These are phyloP conservation scores for Chaetops frenatus DNA, from an alignment of 2,113 vertebrate genomes.

Conservation along the genomic window DNA sequence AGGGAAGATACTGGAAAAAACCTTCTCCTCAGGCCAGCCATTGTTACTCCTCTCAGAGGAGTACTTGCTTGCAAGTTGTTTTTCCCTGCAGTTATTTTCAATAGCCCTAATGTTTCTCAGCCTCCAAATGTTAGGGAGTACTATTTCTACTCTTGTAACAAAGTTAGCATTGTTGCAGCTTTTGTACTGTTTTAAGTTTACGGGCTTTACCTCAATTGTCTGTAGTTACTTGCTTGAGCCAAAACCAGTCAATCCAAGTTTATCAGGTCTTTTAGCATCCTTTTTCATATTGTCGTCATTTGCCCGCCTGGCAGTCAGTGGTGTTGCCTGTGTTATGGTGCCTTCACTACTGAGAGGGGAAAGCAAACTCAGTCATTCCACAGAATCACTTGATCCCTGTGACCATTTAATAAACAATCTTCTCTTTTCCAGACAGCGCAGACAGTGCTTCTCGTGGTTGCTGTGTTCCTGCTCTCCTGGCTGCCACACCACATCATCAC, in stretches of 20 bases:
- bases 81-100: neutral
- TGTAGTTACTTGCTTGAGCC: neutral
- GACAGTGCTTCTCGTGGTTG: constrained; percentile 76
- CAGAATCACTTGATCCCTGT: neutral
- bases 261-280: neutral
- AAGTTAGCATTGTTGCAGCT: neutral
- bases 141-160: neutral
- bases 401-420: neutral
- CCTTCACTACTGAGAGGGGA: neutral
- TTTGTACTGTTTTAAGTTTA: neutral
- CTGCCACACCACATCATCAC: constrained; percentile 82
- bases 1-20: neutral
- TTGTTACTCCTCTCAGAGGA: neutral
- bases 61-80: neutral
- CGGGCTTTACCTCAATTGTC: neutral
- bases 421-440: constrained; percentile 72
- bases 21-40: neutral
- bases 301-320: neutral
- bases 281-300: neutral
- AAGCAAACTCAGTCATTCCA: neutral
- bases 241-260: neutral
- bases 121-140: neutral
- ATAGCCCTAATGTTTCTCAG: neutral
- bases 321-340: neutral
- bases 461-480: constrained; percentile 81